Percentiles rank a stretch among this genome's conserved stretches.
Conservation (phyloP, 2,888 invertebrate genomes). For the Polylopha cassiicola region DNA sequence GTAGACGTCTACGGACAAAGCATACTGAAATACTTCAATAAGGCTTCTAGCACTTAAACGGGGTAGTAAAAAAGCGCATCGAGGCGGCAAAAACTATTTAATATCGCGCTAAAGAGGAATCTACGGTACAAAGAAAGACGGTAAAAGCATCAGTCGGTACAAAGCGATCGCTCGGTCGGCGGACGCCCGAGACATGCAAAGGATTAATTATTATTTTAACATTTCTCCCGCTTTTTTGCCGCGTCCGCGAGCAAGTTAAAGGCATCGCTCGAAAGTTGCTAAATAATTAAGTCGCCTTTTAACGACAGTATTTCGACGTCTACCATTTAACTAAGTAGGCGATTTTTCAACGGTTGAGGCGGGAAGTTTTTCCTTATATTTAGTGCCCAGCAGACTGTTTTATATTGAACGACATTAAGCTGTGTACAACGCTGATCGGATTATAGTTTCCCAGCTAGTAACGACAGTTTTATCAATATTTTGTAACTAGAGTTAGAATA, state of each 20-base stretch:
- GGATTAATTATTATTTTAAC: slow-evolving; percentile 78
- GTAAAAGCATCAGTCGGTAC: slow-evolving; percentile 56
- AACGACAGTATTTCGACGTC: slow-evolving; percentile 62
- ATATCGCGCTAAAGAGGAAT: slow-evolving; percentile 59
- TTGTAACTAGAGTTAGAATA: not conserved
- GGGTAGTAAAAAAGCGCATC: slow-evolving; percentile 52
- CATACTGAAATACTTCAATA: slow-evolving; percentile 31
- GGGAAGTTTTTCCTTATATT: slow-evolving; percentile 35
- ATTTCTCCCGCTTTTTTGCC: slow-evolving; percentile 68
- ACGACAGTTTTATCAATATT: not conserved
- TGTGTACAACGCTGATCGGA: slow-evolving; percentile 18
- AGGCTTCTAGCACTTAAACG: slow-evolving; percentile 41
- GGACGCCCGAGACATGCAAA: slow-evolving; percentile 40
- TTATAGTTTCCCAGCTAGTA: slow-evolving; percentile 8
- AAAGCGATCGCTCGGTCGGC: slow-evolving; percentile 49
- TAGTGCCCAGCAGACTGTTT: slow-evolving; percentile 28
- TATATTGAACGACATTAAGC: slow-evolving; percentile 22
- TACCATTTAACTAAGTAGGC: slow-evolving; percentile 45
- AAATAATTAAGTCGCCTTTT: slow-evolving; percentile 71
- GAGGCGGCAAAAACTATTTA: slow-evolving; percentile 71
- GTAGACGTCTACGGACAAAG: slow-evolving; percentile 18
- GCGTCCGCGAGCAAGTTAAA: slow-evolving; percentile 65
- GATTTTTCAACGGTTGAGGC: slow-evolving; percentile 42
- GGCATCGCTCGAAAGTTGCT: slow-evolving; percentile 73
- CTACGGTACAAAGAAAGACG: slow-evolving; percentile 52